Evolutionary conservation across 2,113 vertebrate species (phyloP).

Genomic region (Ageneiosus marmoratus): DNA sequence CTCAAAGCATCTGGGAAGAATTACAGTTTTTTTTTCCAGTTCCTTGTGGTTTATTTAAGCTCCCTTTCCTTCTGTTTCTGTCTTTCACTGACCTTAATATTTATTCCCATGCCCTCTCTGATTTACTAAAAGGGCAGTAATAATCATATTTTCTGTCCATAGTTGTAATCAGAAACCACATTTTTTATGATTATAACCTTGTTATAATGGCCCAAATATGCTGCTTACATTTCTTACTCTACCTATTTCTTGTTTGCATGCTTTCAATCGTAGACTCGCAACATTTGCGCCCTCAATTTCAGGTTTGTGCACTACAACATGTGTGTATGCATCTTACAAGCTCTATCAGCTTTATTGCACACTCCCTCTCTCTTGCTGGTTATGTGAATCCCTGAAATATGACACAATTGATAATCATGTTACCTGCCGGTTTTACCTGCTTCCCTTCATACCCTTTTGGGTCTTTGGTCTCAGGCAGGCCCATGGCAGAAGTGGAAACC

Average conservation of each 20-base stretch:
- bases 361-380: no score
- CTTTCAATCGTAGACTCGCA: no score
- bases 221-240: background rate
- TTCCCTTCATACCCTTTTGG: no score
- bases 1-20: slow-evolving; percentile 9
- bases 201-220: background rate
- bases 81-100: slow-evolving; percentile 25
- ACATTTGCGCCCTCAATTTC: no score
- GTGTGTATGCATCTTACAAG: no score
- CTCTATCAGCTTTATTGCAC: no score
- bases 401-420: no score
- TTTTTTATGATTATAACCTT: background rate
- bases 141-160: slow-evolving; percentile 21
- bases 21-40: background rate
- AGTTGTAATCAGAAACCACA: background rate
- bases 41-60: slow-evolving; percentile 26
- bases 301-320: no score
- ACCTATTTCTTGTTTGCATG: background rate
- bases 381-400: no score
- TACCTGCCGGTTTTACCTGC: no score
- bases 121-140: slow-evolving; percentile 14
- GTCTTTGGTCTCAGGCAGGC: no score
- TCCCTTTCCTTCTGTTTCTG: background rate
- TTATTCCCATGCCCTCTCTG: slow-evolving; percentile 47
- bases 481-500: no score